Percentiles rank a stretch among this genome's conserved stretches.
phyloP scores from a whole-genome alignment of 2,888 invertebrate genomes.

The Lepidochitona cinerea region DNA sequence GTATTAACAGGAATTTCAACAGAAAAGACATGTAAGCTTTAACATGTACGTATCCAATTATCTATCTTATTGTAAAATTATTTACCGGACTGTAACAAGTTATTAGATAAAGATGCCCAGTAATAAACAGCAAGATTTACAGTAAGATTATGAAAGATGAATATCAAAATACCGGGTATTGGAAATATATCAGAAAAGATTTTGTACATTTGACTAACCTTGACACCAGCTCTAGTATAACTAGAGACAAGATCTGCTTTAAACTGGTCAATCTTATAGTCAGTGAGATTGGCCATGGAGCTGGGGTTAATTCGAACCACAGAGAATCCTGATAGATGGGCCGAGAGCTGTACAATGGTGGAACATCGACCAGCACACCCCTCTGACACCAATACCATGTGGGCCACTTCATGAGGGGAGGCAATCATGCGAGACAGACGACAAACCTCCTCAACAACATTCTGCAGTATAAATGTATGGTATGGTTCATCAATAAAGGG shows the following conservation, averaged over 20 bases:
- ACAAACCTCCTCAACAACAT: slow-evolving; percentile 65
- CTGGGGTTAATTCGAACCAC: slow-evolving; percentile 63
- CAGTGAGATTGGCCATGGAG: slow-evolving; percentile 35
- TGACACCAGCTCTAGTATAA: slow-evolving; percentile 68
- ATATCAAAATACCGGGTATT: too few relatives aligned
- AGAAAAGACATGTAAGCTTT: too few relatives aligned
- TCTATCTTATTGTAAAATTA: too few relatives aligned
- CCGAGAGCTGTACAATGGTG: slow-evolving; percentile 62
- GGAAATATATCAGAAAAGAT: too few relatives aligned
- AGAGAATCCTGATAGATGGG: slow-evolving; percentile 65
- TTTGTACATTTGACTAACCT: slow-evolving; percentile 60
- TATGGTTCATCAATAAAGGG: too few relatives aligned
- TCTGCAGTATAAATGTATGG: too few relatives aligned
- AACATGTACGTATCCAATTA: too few relatives aligned
- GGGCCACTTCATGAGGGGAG: slow-evolving; percentile 67
- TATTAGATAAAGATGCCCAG: too few relatives aligned
- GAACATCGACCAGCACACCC: slow-evolving; percentile 64
- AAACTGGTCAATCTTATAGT: slow-evolving; percentile 62
- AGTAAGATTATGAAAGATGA: too few relatives aligned
- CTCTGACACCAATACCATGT: slow-evolving; percentile 65
- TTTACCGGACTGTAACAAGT: too few relatives aligned
- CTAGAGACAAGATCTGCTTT: slow-evolving; percentile 66
- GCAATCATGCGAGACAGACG: slow-evolving; percentile 64
- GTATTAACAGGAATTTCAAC: too few relatives aligned
- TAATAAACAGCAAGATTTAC: too few relatives aligned